Evolutionary conservation across 2,888 invertebrate genomes (phyloP), one percentile per base, ranked within the genome.

Genomic region (Mesorhabditis spiculigera): DNA sequence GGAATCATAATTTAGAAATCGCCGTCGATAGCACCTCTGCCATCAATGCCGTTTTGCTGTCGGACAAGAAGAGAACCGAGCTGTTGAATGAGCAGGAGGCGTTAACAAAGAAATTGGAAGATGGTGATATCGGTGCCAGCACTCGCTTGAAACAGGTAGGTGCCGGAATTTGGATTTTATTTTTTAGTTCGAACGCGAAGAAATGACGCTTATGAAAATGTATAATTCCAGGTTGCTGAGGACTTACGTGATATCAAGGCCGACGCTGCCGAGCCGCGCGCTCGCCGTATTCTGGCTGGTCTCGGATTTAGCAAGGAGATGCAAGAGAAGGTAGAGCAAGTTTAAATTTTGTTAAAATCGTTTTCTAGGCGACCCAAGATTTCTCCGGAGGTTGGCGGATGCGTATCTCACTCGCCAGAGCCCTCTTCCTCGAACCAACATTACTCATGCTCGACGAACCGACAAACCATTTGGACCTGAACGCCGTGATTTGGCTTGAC

Each of bases 401-500:
- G 98, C 91, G 98, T 69, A 77, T 78, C 43, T 77, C 78, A 4
- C 63, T 78, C 45, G 78, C 76, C 70, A 86, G 89, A 86, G 97
- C 98, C 4, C 89, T 99, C 41, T 98, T 95, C 86, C 90, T 99
- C 73, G 97, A 97, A 87, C 98, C 98, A 0, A 96, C 97, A 2
- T 88, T 98, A n/a, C 88, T 98, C 43, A 89, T 99, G 87, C 91
- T 98, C 45, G 98, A 99, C 88, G 98, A 98, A 90, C 98, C 98
- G 77, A 98, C 98, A 0, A 98, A 99, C 89, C 98, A 98, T 88
- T 91, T 98, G 82, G 98, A 98, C 90, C 90, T 98, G 71, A 99
- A 98, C 86, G 98, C 98, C 77, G 98, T 98, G 67, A 99, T 99
- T 90, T 98, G 98, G 98, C 90, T 99, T 70, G 98, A 99, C 86